These are phyloP conservation scores for Sinhomidia bicolor DNA, from an alignment of 2,888 invertebrate species.

Conservation along the genomic window DNA sequence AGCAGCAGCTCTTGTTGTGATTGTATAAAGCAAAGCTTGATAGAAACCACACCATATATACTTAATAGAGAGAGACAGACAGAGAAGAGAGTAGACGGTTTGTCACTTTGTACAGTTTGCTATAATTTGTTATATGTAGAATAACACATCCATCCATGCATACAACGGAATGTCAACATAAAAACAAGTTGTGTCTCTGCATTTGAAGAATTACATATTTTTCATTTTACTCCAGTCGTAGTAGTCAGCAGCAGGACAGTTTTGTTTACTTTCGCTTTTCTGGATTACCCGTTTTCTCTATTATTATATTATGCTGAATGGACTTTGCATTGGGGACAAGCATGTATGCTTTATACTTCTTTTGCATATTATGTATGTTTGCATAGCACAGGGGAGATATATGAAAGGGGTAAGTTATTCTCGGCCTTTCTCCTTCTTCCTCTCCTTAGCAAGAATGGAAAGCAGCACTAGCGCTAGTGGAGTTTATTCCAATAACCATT, in stretches of 20 bases:
- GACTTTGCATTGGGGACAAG: constrained; percentile 9
- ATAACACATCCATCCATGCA: background rate
- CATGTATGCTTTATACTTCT: background rate
- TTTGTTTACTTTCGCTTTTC: constrained; percentile 43
- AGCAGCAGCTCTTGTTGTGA: constrained; percentile 26
- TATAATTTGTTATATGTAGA: background rate
- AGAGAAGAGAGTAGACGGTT: background rate
- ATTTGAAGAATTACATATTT: background rate
- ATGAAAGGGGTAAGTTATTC: constrained; percentile 12
- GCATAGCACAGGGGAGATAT: background rate
- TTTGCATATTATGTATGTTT: background rate
- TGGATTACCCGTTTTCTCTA: background rate
- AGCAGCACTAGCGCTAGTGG: background rate
- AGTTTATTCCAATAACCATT: background rate
- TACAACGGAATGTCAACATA: constrained; percentile 22
- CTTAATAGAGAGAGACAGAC: no score
- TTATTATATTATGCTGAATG: constrained; percentile 4
- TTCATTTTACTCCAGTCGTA: background rate
- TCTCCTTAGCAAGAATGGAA: background rate
- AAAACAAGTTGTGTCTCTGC: background rate
- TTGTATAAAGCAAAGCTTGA: constrained; percentile 46
- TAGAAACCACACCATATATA: constrained; percentile 22
- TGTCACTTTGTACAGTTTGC: background rate
- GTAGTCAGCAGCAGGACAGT: background rate
- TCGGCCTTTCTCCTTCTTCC: constrained; percentile 18